Conservation (phyloP, 2,888 invertebrate species). For the Clivina fossor region DNA sequence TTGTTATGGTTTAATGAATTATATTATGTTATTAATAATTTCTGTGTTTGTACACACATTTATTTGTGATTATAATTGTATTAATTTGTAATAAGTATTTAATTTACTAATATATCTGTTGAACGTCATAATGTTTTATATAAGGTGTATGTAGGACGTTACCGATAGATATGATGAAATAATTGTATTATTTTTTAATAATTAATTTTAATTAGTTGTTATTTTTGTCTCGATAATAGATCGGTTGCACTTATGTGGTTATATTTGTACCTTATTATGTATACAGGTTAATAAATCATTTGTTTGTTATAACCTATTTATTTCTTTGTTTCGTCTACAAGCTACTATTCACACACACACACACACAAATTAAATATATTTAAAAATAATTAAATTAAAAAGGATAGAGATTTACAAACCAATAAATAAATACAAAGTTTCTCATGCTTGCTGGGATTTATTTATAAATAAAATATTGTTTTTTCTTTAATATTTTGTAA, state of each 20-base stretch:
- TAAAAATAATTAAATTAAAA: too few relatives aligned
- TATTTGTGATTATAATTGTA: constrained; percentile 24
- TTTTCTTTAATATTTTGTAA: too few relatives aligned
- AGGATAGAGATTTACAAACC: too few relatives aligned
- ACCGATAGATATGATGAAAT: constrained; percentile 27
- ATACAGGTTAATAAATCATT: constrained; percentile 26
- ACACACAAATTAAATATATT: too few relatives aligned
- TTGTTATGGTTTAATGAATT: constrained; percentile 48
- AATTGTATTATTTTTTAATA: constrained; percentile 18
- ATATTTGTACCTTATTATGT: constrained; percentile 33
- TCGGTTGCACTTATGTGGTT: constrained; percentile 30
- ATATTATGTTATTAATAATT: too few relatives aligned
- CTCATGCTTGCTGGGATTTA: constrained; percentile 44
- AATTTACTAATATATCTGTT: constrained; percentile 27
- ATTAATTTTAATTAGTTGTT: constrained; percentile 24
- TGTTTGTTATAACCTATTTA: constrained; percentile 25
- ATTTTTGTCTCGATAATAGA: constrained; percentile 21
- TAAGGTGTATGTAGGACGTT: constrained; percentile 26
- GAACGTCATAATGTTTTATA: constrained; percentile 21
- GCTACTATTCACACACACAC: too few relatives aligned
- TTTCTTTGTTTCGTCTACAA: too few relatives aligned
- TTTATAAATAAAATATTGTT: constrained; percentile 35
- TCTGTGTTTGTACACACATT: too few relatives aligned
- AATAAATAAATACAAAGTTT: too few relatives aligned
- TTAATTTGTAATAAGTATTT: constrained; percentile 20